A percentile compares a stretch with the other conserved stretches of the same genome.
phyloP scores from a whole-genome alignment of 2,888 invertebrate genomes.

The Amaurobius ferox region DNA sequence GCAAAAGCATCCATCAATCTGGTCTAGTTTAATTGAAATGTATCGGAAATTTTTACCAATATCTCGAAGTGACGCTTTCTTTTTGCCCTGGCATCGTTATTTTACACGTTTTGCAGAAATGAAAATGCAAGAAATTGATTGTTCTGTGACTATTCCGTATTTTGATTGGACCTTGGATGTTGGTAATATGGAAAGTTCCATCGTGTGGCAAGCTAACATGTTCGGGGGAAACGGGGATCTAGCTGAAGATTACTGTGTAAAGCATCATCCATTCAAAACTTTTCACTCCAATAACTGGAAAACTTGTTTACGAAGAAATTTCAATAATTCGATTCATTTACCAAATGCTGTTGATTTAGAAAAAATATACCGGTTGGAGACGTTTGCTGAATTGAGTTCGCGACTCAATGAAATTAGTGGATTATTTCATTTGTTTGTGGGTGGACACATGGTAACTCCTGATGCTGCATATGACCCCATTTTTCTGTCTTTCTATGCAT shows the following conservation, averaged over 20 bases:
- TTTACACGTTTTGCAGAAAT: slow-evolving; percentile 76
- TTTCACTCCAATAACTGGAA: slow-evolving; percentile 75
- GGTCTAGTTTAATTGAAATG: slow-evolving; percentile 76
- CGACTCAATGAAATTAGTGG: slow-evolving; percentile 75
- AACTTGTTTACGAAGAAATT: slow-evolving; percentile 76
- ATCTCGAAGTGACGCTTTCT: slow-evolving; percentile 75
- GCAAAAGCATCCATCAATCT: slow-evolving; percentile 74
- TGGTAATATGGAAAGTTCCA: slow-evolving; percentile 75
- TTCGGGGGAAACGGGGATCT: slow-evolving; percentile 77
- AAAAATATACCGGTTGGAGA: slow-evolving; percentile 75
- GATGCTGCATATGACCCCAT: slow-evolving; percentile 77
- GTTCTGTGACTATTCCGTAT: slow-evolving; percentile 77
- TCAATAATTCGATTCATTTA: slow-evolving; percentile 75
- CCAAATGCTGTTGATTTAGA: slow-evolving; percentile 77
- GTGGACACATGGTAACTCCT: slow-evolving; percentile 77
- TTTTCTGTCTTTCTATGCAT: slow-evolving; percentile 76
- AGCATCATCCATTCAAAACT: slow-evolving; percentile 77
- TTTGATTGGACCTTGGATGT: slow-evolving; percentile 78
- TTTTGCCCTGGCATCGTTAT: slow-evolving; percentile 77
- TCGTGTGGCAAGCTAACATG: slow-evolving; percentile 76
- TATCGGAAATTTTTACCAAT: slow-evolving; percentile 76
- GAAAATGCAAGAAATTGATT: slow-evolving; percentile 76
- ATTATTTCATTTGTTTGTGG: slow-evolving; percentile 76
- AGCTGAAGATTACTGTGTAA: slow-evolving; percentile 75
- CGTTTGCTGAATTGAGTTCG: slow-evolving; percentile 75